These are phyloP conservation scores for Podargus strigoides DNA, from an alignment of 2,797 vertebrate species.

Conservation along the genomic window DNA sequence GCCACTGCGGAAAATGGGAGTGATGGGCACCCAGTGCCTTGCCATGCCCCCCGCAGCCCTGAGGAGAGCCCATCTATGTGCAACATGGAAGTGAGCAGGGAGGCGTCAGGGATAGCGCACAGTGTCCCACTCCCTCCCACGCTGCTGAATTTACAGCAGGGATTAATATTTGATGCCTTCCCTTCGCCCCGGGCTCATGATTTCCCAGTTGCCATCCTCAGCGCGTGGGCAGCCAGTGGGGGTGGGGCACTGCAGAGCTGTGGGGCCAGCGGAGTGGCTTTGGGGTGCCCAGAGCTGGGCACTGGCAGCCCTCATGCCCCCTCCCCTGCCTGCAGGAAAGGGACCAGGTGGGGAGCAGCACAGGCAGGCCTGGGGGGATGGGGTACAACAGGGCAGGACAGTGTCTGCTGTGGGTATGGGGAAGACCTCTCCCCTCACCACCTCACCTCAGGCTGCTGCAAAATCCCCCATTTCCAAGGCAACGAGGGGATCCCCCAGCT, in stretches of 20 bases:
- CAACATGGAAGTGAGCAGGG: rapidly evolving
- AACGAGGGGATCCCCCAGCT: not conserved
- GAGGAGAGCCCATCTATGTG: rapidly evolving
- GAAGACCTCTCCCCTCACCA: too few relatives aligned
- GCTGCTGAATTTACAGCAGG: not conserved
- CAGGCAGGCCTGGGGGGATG: not conserved
- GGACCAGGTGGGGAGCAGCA: not conserved
- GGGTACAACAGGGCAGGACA: not conserved
- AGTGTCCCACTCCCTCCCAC: not conserved
- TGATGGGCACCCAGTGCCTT: not conserved
- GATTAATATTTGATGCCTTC: not conserved
- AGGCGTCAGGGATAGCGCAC: rapidly evolving
- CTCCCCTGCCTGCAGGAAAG: not conserved
- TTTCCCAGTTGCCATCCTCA: rapidly evolving
- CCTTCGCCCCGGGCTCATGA: not conserved
- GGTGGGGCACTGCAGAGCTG: rapidly evolving
- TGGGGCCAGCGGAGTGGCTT: not conserved
- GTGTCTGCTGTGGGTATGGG: rapidly evolving
- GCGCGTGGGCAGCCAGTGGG: rapidly evolving
- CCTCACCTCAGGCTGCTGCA: rapidly evolving
- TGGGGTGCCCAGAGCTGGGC: not conserved
- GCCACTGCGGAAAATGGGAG: not conserved
- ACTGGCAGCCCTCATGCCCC: not conserved
- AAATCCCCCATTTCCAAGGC: slow-evolving; percentile 11
- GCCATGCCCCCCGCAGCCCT: not conserved